Conservation (phyloP, 2,113 vertebrate species). For the Apodemus sylvaticus region DNA sequence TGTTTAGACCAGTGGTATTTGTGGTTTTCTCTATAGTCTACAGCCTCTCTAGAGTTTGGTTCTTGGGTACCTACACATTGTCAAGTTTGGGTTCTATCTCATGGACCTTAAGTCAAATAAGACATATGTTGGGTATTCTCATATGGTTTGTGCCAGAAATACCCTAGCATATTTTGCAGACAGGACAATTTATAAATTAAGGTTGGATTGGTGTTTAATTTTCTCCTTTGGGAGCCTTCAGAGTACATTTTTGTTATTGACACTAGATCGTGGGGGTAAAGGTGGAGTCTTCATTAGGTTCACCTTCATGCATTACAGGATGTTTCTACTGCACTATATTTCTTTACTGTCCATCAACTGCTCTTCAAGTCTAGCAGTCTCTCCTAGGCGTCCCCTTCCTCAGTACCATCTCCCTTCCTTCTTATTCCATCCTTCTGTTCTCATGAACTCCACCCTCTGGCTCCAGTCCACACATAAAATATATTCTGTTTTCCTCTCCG, state of each 20-base stretch:
- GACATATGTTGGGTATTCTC: neutral
- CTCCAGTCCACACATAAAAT: neutral
- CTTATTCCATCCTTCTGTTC: neutral
- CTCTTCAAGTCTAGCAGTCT: neutral
- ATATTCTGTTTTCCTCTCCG: neutral
- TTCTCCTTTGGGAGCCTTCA: neutral
- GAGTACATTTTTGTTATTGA: neutral
- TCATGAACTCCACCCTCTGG: neutral
- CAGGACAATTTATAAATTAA: neutral
- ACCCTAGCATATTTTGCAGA: neutral
- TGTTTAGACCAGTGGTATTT: neutral
- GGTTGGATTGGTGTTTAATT: neutral
- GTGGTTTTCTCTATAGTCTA: neutral
- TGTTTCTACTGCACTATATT: neutral
- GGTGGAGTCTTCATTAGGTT: neutral
- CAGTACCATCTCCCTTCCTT: neutral
- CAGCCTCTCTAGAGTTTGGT: neutral
- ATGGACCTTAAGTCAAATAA: neutral
- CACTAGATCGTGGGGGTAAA: too few relatives aligned
- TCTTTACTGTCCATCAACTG: neutral
- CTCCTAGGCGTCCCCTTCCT: neutral
- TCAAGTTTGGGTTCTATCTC: neutral
- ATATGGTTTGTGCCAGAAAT: neutral
- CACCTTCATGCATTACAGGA: neutral
- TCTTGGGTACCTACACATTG: neutral